Percentiles rank a stretch among this genome's conserved stretches.
These are phyloP conservation scores for Antedon mediterranea DNA, from an alignment of 53 echinoderm and acorn worm species.

Conservation along the genomic window DNA sequence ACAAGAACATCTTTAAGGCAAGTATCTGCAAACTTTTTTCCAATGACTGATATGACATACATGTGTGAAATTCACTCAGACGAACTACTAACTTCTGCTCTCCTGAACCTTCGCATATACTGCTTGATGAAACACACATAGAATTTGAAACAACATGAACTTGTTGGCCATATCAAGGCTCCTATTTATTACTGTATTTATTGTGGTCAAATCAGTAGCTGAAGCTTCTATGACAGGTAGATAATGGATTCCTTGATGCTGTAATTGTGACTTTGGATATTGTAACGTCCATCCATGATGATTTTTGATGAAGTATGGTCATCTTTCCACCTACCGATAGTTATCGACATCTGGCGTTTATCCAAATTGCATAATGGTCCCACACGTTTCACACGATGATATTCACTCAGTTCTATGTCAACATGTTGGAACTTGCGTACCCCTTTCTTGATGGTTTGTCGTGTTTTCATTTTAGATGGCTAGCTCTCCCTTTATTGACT, in stretches of 20 bases:
- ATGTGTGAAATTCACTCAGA: slow-evolving; percentile 33
- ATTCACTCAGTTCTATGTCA: neutral
- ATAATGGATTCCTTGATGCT: neutral
- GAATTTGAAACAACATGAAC: neutral
- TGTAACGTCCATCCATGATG: neutral
- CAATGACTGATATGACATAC: slow-evolving; percentile 15
- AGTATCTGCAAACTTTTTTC: slow-evolving; percentile 15
- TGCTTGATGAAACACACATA: slow-evolving; percentile 21
- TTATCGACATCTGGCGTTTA: neutral
- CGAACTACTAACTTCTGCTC: slow-evolving; percentile 31
- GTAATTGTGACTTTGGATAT: neutral
- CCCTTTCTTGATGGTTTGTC: neutral
- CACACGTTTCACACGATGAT: neutral
- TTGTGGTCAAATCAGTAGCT: slow-evolving; percentile 17
- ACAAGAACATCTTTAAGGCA: slow-evolving; percentile 18
- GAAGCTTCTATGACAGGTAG: slow-evolving; percentile 17
- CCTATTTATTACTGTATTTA: slow-evolving; percentile 13
- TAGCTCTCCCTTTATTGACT: neutral
- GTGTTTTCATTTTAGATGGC: neutral
- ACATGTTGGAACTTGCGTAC: neutral
- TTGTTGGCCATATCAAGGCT: slow-evolving; percentile 22
- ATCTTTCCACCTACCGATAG: neutral
- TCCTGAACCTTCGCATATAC: slow-evolving; percentile 43
- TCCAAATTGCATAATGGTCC: neutral
- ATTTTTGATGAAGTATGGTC: neutral